These are phyloP conservation scores for Etheostoma nigrum DNA, from an alignment of 2,797 vertebrate species.

Conservation along the genomic window DNA sequence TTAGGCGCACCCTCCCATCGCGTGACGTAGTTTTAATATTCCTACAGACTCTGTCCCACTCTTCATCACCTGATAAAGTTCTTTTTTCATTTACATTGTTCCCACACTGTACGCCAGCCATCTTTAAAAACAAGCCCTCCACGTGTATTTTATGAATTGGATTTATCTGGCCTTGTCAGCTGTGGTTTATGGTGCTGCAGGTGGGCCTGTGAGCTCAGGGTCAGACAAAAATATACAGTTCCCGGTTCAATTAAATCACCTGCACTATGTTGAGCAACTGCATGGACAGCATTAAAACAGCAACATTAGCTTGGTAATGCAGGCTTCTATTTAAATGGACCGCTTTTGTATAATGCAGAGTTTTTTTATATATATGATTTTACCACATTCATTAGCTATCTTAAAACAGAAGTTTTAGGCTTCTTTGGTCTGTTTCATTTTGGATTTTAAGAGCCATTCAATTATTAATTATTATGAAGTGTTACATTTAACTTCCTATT, in stretches of 20 bases:
- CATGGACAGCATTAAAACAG: background rate
- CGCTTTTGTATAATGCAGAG: background rate
- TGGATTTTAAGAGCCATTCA: background rate
- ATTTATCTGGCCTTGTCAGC: conserved; percentile 12
- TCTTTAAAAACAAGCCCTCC: background rate
- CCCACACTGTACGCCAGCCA: background rate
- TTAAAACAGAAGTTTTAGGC: background rate
- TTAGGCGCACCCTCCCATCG: no score
- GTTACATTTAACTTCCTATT: no score
- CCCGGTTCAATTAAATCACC: background rate
- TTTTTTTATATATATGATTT: background rate
- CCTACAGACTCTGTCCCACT: no score
- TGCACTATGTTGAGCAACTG: background rate
- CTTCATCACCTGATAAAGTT: no score
- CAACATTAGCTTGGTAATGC: background rate
- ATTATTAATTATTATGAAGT: no score
- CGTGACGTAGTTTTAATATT: no score
- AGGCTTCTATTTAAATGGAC: background rate
- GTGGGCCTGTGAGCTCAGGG: conserved; percentile 2
- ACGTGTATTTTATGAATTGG: background rate
- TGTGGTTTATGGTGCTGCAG: conserved; percentile 1
- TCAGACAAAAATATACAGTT: background rate
- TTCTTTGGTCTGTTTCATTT: background rate
- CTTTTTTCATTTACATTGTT: background rate
- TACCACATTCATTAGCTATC: background rate